phyloP scores from a whole-genome alignment of 2,113 vertebrate species.

The Sigmodon hispidus region DNA sequence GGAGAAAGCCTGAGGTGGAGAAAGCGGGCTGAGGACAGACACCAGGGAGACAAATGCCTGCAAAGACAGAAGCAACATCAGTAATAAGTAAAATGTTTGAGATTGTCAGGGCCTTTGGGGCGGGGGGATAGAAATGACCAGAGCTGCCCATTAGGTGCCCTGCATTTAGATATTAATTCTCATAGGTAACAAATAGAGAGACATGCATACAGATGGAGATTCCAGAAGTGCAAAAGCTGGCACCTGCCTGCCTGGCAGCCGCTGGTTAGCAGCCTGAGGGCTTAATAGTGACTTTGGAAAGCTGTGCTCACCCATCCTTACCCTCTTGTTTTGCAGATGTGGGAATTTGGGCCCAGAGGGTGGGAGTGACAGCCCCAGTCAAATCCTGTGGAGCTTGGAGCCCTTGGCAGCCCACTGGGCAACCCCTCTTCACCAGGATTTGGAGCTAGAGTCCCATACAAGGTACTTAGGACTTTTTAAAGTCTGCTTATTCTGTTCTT shows the following conservation, averaged over 20 bases:
- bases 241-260: background rate
- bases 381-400: background rate
- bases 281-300: accelerated
- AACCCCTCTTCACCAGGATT: background rate
- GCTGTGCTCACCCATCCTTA: background rate
- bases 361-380: slow-evolving; percentile 62
- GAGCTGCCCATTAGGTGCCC: background rate
- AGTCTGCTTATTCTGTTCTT: background rate
- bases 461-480: slow-evolving; percentile 41
- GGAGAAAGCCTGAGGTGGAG: background rate
- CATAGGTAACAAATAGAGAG: background rate
- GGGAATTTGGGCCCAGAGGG: slow-evolving; percentile 50
- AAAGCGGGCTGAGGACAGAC: background rate
- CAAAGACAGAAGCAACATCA: background rate
- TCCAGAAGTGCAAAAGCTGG: background rate
- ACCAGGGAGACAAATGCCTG: background rate
- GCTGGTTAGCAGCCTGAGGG: background rate
- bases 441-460: slow-evolving; percentile 54
- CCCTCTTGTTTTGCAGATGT: slow-evolving; percentile 70
- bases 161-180: background rate
- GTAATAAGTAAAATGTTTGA: background rate
- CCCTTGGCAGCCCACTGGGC: background rate
- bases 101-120: background rate
- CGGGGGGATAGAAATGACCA: background rate
- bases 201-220: accelerated